A percentile compares a stretch with the other conserved stretches of the same genome.
phyloP scores from a whole-genome alignment of 1,140 invertebrate genomes.

The Ylistrum balloti region DNA sequence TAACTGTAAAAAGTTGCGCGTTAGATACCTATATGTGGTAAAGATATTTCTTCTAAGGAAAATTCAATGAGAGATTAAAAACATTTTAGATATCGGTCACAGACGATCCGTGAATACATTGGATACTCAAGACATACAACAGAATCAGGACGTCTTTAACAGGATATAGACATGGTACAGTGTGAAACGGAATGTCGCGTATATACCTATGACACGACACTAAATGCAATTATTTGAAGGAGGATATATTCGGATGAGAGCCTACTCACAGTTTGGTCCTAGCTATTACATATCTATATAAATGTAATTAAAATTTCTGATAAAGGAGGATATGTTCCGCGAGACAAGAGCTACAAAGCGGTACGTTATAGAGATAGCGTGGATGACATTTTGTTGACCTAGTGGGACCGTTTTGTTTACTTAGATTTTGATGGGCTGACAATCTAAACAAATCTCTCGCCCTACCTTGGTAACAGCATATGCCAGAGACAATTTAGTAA shows the following conservation, averaged over 20 bases:
- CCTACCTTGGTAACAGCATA: background rate
- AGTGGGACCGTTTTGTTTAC: background rate
- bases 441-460: background rate
- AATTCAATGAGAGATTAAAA: too few relatives aligned
- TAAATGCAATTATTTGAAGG: constrained; percentile 10
- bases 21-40: too few relatives aligned
- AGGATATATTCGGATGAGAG: background rate
- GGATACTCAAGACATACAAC: too few relatives aligned
- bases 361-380: background rate
- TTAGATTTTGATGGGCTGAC: constrained; percentile 16
- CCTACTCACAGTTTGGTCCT: background rate
- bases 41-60: too few relatives aligned
- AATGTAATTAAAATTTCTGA: background rate
- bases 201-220: background rate
- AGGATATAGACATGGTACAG: background rate
- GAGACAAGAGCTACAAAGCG: background rate
- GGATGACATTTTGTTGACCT: background rate
- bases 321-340: background rate
- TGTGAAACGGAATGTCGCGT: background rate
- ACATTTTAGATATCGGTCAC: too few relatives aligned
- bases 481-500: background rate
- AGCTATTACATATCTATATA: background rate
- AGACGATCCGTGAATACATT: too few relatives aligned
- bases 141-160: background rate
- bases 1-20: too few relatives aligned